A percentile compares a stretch with the other conserved stretches of the same genome.
phyloP scores from a whole-genome alignment of 2,113 vertebrate species.

The Tinamus guttatus region DNA sequence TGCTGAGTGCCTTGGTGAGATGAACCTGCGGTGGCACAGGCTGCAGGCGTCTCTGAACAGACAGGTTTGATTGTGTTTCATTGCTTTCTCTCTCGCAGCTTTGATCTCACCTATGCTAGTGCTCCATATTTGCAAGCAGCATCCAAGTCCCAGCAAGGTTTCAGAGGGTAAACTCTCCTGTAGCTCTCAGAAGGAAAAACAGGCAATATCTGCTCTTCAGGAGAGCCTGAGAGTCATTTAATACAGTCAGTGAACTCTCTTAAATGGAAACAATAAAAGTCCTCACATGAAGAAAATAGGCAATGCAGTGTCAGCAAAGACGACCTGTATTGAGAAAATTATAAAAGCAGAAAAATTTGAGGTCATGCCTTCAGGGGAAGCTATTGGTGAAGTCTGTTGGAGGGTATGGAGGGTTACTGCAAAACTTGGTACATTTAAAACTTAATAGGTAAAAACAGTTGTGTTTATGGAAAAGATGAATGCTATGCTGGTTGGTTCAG shows the following conservation, averaged over 20 bases:
- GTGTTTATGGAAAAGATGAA: not conserved
- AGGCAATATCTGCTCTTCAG: not conserved
- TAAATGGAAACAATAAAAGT: not conserved
- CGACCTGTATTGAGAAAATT: not conserved
- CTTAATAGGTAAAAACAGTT: not conserved
- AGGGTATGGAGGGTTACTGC: not conserved
- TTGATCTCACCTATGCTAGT: not conserved
- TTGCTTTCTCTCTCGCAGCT: not conserved
- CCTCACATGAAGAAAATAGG: not conserved
- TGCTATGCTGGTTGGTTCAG: not conserved
- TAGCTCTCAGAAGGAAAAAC: not conserved
- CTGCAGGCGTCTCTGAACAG: constrained; percentile 77
- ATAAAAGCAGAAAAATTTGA: not conserved
- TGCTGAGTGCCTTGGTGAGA: constrained; percentile 85
- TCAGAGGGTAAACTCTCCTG: not conserved
- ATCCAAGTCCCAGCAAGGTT: not conserved
- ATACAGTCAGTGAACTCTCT: not conserved
- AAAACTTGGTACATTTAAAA: not conserved
- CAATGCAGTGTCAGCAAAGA: not conserved
- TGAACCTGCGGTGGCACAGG: constrained; percentile 84
- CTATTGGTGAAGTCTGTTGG: not conserved
- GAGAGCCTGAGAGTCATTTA: not conserved
- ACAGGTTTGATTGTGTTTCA: constrained; percentile 76
- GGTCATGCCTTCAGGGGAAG: not conserved
- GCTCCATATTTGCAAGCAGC: not conserved